phyloP scores from a whole-genome alignment of 1,140 invertebrate species.

The Paraescarpia echinospica region DNA sequence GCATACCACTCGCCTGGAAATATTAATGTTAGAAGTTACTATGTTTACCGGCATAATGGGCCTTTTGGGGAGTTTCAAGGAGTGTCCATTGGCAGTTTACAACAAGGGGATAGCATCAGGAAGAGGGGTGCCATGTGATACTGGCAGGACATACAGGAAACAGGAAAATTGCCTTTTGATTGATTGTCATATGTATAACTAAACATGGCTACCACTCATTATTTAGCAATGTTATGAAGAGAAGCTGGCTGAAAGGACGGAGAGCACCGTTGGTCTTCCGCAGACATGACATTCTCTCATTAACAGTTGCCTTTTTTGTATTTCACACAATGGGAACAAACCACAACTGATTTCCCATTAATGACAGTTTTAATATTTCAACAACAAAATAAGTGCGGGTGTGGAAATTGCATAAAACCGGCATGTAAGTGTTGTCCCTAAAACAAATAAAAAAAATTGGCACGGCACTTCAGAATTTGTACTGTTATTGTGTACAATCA shows the following conservation, averaged over 20 bases:
- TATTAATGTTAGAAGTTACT: too few relatives aligned
- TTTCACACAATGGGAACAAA: not conserved
- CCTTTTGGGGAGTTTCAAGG: not conserved
- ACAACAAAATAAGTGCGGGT: not conserved
- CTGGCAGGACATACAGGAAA: not conserved
- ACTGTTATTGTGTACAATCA: too few relatives aligned
- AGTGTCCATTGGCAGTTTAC: not conserved
- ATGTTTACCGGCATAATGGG: not conserved
- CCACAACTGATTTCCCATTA: not conserved
- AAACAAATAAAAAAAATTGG: too few relatives aligned
- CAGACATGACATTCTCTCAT: not conserved
- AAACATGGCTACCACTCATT: not conserved
- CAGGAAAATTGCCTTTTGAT: not conserved
- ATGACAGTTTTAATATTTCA: constrained; percentile 7
- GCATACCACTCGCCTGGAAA: too few relatives aligned
- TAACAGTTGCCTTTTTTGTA: not conserved
- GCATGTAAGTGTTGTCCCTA: too few relatives aligned
- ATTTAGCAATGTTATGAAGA: not conserved
- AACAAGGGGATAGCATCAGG: not conserved
- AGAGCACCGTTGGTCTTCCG: not conserved
- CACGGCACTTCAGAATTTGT: too few relatives aligned
- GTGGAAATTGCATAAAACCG: not conserved
- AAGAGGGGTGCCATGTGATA: not conserved
- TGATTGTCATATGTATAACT: not conserved
- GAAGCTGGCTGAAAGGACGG: not conserved